phyloP scores from a whole-genome alignment of 1,140 invertebrate species.

The Stratiolaelaps scimitus region DNA sequence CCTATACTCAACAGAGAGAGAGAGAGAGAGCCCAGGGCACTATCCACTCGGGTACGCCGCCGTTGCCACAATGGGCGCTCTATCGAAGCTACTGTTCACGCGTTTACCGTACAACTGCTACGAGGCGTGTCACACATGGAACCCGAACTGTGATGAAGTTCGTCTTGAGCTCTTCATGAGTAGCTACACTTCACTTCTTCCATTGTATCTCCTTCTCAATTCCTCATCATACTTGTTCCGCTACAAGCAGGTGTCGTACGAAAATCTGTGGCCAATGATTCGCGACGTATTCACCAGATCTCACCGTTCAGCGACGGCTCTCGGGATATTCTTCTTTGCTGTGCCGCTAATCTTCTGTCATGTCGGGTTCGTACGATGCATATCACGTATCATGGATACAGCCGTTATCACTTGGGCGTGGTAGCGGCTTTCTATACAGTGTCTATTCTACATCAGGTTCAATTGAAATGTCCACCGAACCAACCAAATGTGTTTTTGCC shows the following conservation, averaged over 20 bases:
- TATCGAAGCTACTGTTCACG: conserved; percentile 2
- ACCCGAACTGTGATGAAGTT: neutral
- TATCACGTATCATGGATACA: no score
- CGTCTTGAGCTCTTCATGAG: neutral
- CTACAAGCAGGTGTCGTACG: neutral
- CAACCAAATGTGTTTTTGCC: no score
- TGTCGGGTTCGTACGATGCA: no score
- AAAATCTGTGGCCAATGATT: neutral
- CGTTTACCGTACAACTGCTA: conserved; percentile 4
- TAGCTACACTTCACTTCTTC: neutral
- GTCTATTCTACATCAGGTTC: no score
- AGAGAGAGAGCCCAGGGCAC: no score
- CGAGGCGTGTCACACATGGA: conserved; percentile 4
- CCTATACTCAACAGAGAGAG: no score
- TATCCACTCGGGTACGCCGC: no score
- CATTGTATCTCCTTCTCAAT: conserved; percentile 3
- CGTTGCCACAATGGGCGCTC: no score
- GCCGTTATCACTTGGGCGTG: no score
- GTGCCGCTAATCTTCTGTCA: no score
- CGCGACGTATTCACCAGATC: neutral
- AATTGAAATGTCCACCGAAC: no score
- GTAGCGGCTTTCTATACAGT: no score
- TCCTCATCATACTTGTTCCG: neutral
- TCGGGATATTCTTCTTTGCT: conserved; percentile 1
- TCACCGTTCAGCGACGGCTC: conserved; percentile 2